Conservation (phyloP, 2,888 invertebrate genomes). For the Meiosimyza platycephala region DNA sequence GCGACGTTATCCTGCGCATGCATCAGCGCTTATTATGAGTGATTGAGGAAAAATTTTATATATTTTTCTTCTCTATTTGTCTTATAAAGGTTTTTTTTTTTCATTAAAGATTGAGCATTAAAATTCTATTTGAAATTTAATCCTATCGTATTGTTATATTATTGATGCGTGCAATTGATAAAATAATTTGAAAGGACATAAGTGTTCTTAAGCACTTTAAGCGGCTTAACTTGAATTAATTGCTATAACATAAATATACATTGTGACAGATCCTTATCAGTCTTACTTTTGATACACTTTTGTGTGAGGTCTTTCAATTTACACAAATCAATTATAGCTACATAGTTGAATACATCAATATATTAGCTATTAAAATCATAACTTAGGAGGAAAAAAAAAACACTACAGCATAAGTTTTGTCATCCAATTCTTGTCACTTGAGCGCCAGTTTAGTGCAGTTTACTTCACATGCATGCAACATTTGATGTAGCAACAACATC, state of each 20-base stretch:
- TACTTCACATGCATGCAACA: neutral
- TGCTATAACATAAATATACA: conserved; percentile 8
- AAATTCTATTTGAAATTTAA: neutral
- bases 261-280: conserved; percentile 17
- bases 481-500: neutral
- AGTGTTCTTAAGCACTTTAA: neutral
- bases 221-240: conserved; percentile 29
- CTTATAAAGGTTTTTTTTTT: neutral
- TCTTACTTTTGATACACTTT: neutral
- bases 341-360: no score
- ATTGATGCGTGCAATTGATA: conserved; percentile 20
- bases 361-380: no score
- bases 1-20: conserved; percentile 40
- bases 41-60: conserved; percentile 22
- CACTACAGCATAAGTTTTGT: no score
- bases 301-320: conserved; percentile 24
- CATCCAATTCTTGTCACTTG: no score
- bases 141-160: neutral
- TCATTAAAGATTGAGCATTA: neutral
- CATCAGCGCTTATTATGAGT: conserved; percentile 30
- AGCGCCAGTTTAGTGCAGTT: no score
- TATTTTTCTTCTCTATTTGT: neutral
- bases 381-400: neutral
- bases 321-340: neutral
- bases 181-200: neutral